Evolutionary conservation across 2,113 vertebrate species (phyloP).

Genomic region (Peromyscus californicus): DNA sequence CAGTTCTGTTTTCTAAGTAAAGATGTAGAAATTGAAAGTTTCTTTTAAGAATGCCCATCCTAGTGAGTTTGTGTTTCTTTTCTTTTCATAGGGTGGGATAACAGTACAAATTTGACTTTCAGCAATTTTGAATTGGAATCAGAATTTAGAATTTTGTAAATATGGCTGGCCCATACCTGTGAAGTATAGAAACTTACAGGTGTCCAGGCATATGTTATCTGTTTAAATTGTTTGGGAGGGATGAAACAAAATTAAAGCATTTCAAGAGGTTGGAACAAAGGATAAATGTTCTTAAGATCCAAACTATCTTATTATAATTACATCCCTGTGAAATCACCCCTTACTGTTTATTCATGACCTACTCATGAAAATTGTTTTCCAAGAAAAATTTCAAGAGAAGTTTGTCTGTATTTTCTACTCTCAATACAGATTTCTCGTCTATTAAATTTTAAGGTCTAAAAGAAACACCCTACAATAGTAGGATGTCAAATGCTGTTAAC

Average conservation of each 20-base stretch:
- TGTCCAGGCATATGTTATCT: neutral
- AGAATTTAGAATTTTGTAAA: neutral
- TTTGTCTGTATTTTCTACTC: constrained; percentile 13
- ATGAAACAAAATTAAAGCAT: neutral
- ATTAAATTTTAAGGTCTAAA: constrained; percentile 14
- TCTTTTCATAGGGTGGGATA: neutral
- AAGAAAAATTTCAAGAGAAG: neutral
- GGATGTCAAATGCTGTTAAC: neutral
- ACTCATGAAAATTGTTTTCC: neutral
- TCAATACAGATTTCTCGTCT: neutral
- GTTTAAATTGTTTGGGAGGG: neutral
- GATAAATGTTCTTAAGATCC: neutral
- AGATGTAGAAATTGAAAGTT: constrained; percentile 18
- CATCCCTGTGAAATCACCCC: neutral
- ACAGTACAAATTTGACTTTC: constrained; percentile 33
- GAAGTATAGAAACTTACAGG: neutral
- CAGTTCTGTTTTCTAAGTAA: neutral
- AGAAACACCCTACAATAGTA: neutral
- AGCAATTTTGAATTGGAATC: neutral
- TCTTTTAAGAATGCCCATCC: neutral
- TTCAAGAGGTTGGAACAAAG: neutral
- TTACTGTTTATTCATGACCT: neutral
- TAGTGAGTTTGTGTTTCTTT: neutral
- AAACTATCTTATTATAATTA: neutral
- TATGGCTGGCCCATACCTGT: neutral